Percentiles rank a stretch among this genome's conserved stretches.
phyloP scores from a whole-genome alignment of 2,888 invertebrate genomes.

The Acleris cristana region DNA sequence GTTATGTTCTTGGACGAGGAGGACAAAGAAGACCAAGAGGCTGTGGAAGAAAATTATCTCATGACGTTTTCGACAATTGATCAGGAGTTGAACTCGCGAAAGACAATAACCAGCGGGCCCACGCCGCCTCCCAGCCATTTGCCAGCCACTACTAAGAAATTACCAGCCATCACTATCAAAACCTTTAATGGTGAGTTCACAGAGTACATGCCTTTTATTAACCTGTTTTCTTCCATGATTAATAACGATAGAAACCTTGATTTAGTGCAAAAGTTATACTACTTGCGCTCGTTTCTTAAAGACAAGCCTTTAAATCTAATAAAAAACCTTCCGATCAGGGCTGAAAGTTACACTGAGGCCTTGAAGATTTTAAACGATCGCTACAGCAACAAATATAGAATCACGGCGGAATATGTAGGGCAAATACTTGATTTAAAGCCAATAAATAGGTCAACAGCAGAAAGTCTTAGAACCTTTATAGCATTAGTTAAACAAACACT shows the following conservation, averaged over 20 bases:
- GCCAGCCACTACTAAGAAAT: neutral
- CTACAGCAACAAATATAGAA: conserved; percentile 32
- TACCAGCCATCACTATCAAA: conserved; percentile 12
- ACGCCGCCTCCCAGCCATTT: neutral
- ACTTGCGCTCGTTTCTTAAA: conserved; percentile 29
- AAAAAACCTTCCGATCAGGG: conserved; percentile 36
- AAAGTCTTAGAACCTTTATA: conserved; percentile 32
- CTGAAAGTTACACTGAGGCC: conserved; percentile 33
- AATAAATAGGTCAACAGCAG: conserved; percentile 8
- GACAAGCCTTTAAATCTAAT: conserved; percentile 37
- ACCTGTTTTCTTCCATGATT: conserved; percentile 30
- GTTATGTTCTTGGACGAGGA: neutral
- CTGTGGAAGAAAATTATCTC: neutral
- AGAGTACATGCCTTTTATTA: conserved; percentile 37
- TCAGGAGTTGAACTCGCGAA: neutral
- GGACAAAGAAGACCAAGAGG: neutral
- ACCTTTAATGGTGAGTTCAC: conserved; percentile 37
- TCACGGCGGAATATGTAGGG: conserved; percentile 31
- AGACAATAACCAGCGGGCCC: neutral
- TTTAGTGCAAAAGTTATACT: conserved; percentile 34
- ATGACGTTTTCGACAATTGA: neutral
- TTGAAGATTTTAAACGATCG: conserved; percentile 30
- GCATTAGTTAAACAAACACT: conserved; percentile 31
- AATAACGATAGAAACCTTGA: conserved; percentile 24
- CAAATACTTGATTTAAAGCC: conserved; percentile 29